phyloP scores from a whole-genome alignment of 2,888 invertebrate species.

The Mesoligia furuncula region DNA sequence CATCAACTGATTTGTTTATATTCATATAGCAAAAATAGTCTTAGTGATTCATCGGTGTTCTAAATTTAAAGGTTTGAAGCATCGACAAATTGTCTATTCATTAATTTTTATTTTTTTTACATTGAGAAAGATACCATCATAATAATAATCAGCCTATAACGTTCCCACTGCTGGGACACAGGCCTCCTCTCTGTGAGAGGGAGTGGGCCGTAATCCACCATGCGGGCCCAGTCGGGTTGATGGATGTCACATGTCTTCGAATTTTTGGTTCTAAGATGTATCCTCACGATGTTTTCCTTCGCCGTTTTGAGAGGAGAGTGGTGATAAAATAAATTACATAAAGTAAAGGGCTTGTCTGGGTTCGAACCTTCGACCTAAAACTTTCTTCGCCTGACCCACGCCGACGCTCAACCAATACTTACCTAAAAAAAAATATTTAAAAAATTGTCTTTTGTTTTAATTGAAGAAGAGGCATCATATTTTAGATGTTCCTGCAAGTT shows the following conservation, averaged over 20 bases:
- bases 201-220: background rate
- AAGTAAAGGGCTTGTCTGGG: background rate
- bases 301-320: background rate
- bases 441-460: background rate
- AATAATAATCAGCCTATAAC: background rate
- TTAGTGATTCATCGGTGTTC: conserved; percentile 53
- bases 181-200: background rate
- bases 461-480: background rate
- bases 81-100: conserved; percentile 11
- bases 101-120: background rate
- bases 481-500: background rate
- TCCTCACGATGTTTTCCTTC: background rate
- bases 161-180: background rate
- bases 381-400: background rate
- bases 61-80: conserved; percentile 39
- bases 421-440: no score
- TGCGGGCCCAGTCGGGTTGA: background rate
- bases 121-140: background rate
- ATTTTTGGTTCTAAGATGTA: background rate
- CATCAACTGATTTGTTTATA: conserved; percentile 53
- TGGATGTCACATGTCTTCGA: background rate
- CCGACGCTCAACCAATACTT: background rate
- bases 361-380: background rate
- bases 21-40: conserved; percentile 43
- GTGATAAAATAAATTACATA: background rate